Evolutionary conservation across 2,888 invertebrate genomes (phyloP), one percentile per base, ranked within the genome.

Genomic region (Polydrusus cervinus): DNA sequence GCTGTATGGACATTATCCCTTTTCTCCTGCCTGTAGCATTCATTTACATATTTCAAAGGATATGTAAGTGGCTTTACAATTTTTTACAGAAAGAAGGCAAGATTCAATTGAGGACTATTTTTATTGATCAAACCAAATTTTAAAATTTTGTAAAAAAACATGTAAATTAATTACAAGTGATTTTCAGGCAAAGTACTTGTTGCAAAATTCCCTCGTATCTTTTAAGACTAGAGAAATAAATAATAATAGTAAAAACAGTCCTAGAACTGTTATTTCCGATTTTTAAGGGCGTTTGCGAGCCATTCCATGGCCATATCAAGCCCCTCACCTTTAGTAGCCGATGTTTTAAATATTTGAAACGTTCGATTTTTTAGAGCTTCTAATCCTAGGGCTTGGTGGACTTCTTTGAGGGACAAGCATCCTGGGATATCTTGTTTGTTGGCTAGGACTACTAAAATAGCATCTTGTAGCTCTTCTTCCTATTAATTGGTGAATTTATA

Each of bases 401-500:
- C 96, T 88, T 99, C 99, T 0, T 98, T 95, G 0, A 98, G 95
- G 25, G 95, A 95, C 90, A 99, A 93, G 85, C 98, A 98, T 10
- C 98, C 98, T 47, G 97, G 95, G 92, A 99, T 97, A 86, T 99
- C 99, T 88, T 99, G 99, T 89, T 99, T 99, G 88, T 99, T 99
- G 62, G 99, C 99, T 85, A 99, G 89, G 57, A 99, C 98, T 69
- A 99, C 97, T 77, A 99, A 90, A 83, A 98, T 95, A 71, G 99
- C 97, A 83, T 96, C 97, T 82, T 95, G 94, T 85, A 99, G 89
- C 87, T 99, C 99, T 86, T 99, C 99, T 88, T 99, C 99, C 95
- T 97, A 85, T 67, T 25, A 25, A 25, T 25, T 25, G n/a, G 1
- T 25, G 25, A 25, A 5, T 25, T 25, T 25, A n/a, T n/a, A n/a